Conservation (phyloP, 2,113 vertebrate genomes). For the Microcebus murinus region DNA sequence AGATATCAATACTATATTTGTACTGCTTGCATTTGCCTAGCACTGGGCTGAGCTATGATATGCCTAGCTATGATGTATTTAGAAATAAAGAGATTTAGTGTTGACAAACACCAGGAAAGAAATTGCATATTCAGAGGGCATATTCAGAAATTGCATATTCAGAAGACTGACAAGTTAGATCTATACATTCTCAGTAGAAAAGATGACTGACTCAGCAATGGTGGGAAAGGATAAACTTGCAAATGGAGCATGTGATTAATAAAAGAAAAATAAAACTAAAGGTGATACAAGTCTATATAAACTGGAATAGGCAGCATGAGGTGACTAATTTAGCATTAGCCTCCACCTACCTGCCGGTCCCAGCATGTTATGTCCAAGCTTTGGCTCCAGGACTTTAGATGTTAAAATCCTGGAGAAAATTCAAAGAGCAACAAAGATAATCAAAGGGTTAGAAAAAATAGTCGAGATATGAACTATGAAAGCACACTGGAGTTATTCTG, state of each 20-base stretch:
- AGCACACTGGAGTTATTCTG: background rate
- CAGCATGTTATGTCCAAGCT: background rate
- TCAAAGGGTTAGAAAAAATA: slow-evolving; percentile 42
- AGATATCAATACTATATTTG: background rate
- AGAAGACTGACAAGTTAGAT: background rate
- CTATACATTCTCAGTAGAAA: background rate
- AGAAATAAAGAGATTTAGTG: slow-evolving; percentile 3
- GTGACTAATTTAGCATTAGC: background rate
- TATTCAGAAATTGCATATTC: background rate
- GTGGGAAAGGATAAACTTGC: background rate
- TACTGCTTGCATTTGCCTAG: background rate
- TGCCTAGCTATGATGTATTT: background rate
- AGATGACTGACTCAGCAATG: background rate
- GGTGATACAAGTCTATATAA: background rate
- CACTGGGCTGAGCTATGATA: background rate
- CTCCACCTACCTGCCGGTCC: background rate
- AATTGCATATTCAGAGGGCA: background rate
- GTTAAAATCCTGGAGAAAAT: slow-evolving; percentile 39
- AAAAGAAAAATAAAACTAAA: background rate
- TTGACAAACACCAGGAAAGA: background rate
- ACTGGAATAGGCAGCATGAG: background rate
- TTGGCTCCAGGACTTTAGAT: background rate
- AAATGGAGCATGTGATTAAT: background rate
- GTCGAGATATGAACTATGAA: background rate
- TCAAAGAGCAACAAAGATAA: slow-evolving; percentile 49